Evolutionary conservation across 2,797 vertebrate genomes (phyloP).

Genomic region (Helicolenus hilgendorfi): DNA sequence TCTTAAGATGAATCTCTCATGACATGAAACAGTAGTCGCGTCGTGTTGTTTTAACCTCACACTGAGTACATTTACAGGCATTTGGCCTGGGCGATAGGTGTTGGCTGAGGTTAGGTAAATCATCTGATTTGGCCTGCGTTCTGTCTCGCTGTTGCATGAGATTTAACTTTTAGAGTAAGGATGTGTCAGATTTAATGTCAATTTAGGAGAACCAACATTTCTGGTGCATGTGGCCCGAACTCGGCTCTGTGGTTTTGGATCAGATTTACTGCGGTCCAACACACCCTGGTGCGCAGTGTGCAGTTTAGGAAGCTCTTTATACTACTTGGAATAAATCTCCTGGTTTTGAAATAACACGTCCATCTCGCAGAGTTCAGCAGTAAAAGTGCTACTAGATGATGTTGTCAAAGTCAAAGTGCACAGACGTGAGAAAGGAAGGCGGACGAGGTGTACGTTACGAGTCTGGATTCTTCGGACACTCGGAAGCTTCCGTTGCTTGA

Average conservation of each 20-base stretch:
- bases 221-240: constrained; percentile 61
- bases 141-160: constrained; percentile 56
- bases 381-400: constrained; percentile 43
- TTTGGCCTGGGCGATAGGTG: constrained; percentile 69
- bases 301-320: constrained; percentile 69
- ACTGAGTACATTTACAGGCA: constrained; percentile 81
- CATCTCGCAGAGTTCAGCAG: constrained; percentile 34
- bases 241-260: constrained; percentile 77
- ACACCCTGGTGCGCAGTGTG: constrained; percentile 62
- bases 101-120: constrained; percentile 78
- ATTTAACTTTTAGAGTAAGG: constrained; percentile 78
- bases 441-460: background rate
- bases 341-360: constrained; percentile 65
- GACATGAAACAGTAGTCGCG: constrained; percentile 79
- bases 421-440: background rate
- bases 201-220: constrained; percentile 73
- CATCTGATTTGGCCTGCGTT: constrained; percentile 74
- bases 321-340: constrained; percentile 67
- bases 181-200: constrained; percentile 82
- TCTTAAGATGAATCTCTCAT: constrained; percentile 73
- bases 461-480: background rate
- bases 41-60: constrained; percentile 81
- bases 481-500: background rate
- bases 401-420: constrained; percentile 6
- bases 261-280: constrained; percentile 66